Evolutionary conservation across 2,888 invertebrate species (phyloP), one percentile per base, ranked within the genome.

Genomic region (Aplocera efformata): DNA sequence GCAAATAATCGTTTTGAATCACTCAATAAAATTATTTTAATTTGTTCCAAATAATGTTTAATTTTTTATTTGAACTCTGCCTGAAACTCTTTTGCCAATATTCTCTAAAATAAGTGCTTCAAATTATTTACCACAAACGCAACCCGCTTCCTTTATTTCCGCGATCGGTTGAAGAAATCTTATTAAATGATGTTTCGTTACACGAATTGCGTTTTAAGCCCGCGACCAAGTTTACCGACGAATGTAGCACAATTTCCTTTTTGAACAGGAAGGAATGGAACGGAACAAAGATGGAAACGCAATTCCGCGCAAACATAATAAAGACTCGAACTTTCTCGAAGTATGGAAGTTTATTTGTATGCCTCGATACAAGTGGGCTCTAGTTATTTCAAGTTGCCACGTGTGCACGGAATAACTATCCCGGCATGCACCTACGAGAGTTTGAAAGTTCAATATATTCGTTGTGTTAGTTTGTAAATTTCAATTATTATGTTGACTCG

Each of bases 261-360:
- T 30, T 23, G 57, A 62, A 56, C 29, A 25, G 57, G 61, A 56
- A 53, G 58, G 56, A 59, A 60, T 55, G 52, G 56, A 59, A 60
- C 55, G 52, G 56, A 74, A 72, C 64, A 67, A 69, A 67, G 68
- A 71, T 61, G 63, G 65, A 61, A 74, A 72, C 63, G 57, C 64
- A 75, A 72, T 73, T 68, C 58, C 50, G 30, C 50, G 50, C 61
- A 67, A 76, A 76, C 70, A 64, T 64, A 73, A 71, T 75, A 69
- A 71, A 72, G 63, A 67, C 65, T 58, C 56, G 42, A 72, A 74
- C 67, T 72, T 72, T 68, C 62, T 58, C 64, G 10, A 7, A 8
- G 7, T 24, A 10, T 22, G 5, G n/a, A 10, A 17, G 20, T 34
- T 34, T 42, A 20, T 41, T 28, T 36, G 32, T 23, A 10, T 29